A percentile compares a stretch with the other conserved stretches of the same genome.
phyloP scores from a whole-genome alignment of 2,888 invertebrate species.

The Xanthostigma xanthostigma region DNA sequence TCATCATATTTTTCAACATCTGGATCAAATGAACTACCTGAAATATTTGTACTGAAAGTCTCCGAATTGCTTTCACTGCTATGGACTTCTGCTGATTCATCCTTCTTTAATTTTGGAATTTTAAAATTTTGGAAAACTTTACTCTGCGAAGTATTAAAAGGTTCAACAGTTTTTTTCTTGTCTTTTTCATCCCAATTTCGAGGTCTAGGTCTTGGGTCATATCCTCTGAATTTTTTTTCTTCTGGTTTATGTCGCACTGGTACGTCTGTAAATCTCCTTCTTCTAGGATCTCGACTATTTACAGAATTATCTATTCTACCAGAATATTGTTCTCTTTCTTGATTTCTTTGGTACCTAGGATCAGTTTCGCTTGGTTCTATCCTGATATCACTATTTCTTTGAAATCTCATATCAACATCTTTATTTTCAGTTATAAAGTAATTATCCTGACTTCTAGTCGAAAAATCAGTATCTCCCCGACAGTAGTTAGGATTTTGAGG shows the following conservation, averaged over 20 bases:
- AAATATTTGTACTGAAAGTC: too few relatives aligned
- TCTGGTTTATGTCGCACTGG: neutral
- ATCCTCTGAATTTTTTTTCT: slow-evolving; percentile 8
- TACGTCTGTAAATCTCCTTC: slow-evolving; percentile 9
- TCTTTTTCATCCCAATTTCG: slow-evolving; percentile 17
- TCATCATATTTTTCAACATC: slow-evolving; percentile 19
- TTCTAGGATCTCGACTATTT: slow-evolving; percentile 17
- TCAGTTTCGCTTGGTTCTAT: neutral
- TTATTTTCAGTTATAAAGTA: neutral
- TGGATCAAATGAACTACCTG: slow-evolving; percentile 4
- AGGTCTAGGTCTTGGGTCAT: slow-evolving; percentile 10
- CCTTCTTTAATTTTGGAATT: slow-evolving; percentile 35
- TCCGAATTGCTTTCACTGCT: too few relatives aligned
- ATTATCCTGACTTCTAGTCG: too few relatives aligned
- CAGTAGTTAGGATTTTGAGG: too few relatives aligned
- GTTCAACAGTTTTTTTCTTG: slow-evolving; percentile 22
- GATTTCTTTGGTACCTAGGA: neutral
- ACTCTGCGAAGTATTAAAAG: slow-evolving; percentile 26
- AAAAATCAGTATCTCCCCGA: too few relatives aligned
- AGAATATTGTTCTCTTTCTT: neutral
- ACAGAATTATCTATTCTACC: neutral
- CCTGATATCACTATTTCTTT: neutral
- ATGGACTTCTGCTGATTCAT: slow-evolving; percentile 17
- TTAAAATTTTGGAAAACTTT: slow-evolving; percentile 35
- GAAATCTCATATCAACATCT: neutral